Base-by-base conservation (phyloP, 2,888 invertebrate species). In the Pachycephus smyrnensis region DNA sequence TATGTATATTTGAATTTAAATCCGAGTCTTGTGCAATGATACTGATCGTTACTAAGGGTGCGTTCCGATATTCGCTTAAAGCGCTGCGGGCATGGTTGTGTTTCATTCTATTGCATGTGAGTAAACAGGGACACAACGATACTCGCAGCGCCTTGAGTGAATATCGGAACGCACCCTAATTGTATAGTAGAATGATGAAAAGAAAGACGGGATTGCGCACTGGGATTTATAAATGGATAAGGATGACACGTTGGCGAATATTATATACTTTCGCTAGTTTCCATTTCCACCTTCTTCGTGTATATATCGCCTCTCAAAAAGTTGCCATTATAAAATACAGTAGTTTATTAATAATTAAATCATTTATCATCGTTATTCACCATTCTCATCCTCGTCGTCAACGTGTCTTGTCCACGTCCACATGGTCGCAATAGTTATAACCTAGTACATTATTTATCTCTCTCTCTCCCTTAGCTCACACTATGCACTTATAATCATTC, bases 241-340 rank as follows among this genome's bases (percentile, higher is more conserved):
- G 55, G 15, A 55, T 23, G 55, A 55, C 15, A 55, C 55, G 55
- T 55, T 55, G 55, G 55, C 55, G 55, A 55, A 55, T 55, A 55
- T 55, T 55, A 55, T 55, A 55, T 55, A 9, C 55, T 55, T 55
- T 55, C 55, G 55, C 55, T 55, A 55, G 23, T 55, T 55, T 55
- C 23, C 55, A 23, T 55, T 55, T 55, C 55, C 55, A 55, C 9
- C 55, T 31, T 71, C 71, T 32, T 9, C 71, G 71, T 71, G 71
- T 31, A 71, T 32, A 71, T 71, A 71, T 71, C 71, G 71, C 32
- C 71, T 71, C 32, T 71, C 55, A 55, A 12, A 83, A 82, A 84
- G 79, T 81, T 82, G 79, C 80, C 81, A 84, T 87, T 89, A 88
- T 88, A 89, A 89, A 89, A 89, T 89, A 89, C 88, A 88, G 83